A percentile compares a stretch with the other conserved stretches of the same genome.
phyloP scores from a whole-genome alignment of 1,140 invertebrate species.

The Aphelinus certus region DNA sequence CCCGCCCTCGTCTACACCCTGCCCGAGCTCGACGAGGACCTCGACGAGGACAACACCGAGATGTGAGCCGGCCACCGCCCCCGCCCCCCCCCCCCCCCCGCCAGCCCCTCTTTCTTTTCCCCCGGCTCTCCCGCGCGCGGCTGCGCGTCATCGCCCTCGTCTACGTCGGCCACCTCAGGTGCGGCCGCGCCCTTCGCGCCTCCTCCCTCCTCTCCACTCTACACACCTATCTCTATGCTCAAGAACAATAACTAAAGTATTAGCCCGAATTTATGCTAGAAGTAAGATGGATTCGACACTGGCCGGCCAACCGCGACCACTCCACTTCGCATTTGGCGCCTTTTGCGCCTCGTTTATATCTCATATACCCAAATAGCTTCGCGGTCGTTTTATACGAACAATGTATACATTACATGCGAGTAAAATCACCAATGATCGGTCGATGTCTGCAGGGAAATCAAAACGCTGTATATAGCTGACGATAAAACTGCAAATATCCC shows the following conservation, averaged over 20 bases:
- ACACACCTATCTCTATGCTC: constrained; percentile 52
- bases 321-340: too few relatives aligned
- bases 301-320: neutral
- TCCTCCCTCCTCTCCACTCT: constrained; percentile 40
- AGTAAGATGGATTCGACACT: constrained; percentile 20
- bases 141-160: too few relatives aligned
- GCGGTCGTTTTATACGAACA: too few relatives aligned
- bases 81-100: constrained; percentile 20
- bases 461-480: too few relatives aligned
- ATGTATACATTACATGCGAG: too few relatives aligned
- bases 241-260: constrained; percentile 61
- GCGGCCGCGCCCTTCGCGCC: too few relatives aligned
- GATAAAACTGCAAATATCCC: too few relatives aligned
- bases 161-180: constrained; percentile 49
- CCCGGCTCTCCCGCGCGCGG: neutral
- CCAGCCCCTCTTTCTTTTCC: constrained; percentile 34
- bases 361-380: too few relatives aligned
- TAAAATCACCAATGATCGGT: too few relatives aligned
- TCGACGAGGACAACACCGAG: constrained; percentile 69
- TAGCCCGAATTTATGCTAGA: constrained; percentile 9
- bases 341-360: too few relatives aligned
- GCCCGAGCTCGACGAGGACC: constrained; percentile 70
- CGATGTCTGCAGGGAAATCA: too few relatives aligned
- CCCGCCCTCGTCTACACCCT: constrained; percentile 73
- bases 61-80: constrained; percentile 58